Evolutionary conservation across 2,113 vertebrate genomes (phyloP).

Genomic region (Pygoscelis adeliae): DNA sequence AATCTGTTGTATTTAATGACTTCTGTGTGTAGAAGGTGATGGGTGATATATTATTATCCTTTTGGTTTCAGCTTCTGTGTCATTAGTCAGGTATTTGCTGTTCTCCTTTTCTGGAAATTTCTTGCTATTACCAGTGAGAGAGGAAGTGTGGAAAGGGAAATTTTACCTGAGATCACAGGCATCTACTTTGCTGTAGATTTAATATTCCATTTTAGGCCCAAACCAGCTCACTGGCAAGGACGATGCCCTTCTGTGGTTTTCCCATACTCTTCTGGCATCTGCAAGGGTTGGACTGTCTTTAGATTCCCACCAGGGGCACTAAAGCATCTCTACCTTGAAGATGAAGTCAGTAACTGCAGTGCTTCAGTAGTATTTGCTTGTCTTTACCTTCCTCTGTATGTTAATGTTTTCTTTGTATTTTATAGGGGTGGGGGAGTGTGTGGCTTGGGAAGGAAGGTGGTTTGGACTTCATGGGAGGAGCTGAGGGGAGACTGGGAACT

Average conservation of each 20-base stretch:
- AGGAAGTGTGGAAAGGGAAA: background rate
- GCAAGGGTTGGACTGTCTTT: background rate
- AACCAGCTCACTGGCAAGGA: background rate
- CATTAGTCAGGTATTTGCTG: background rate
- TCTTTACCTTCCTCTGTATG: background rate
- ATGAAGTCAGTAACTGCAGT: background rate
- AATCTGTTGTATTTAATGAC: background rate
- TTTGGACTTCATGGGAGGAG: background rate
- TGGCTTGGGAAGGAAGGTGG: background rate
- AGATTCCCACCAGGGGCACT: background rate
- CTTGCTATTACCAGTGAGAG: background rate
- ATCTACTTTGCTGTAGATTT: background rate
- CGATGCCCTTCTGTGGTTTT: background rate
- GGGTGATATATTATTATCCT: background rate
- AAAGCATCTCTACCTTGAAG: background rate
- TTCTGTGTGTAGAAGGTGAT: background rate
- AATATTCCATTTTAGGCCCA: background rate
- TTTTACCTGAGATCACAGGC: background rate
- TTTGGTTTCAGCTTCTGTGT: background rate
- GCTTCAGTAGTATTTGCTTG: background rate
- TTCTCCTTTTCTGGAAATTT: background rate
- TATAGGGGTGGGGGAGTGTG: background rate
- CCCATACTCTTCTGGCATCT: background rate
- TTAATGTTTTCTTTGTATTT: background rate
- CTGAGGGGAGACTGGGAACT: background rate